Base-by-base conservation (phyloP, 2,888 invertebrate genomes). In the Caradrina clavipalpis region DNA sequence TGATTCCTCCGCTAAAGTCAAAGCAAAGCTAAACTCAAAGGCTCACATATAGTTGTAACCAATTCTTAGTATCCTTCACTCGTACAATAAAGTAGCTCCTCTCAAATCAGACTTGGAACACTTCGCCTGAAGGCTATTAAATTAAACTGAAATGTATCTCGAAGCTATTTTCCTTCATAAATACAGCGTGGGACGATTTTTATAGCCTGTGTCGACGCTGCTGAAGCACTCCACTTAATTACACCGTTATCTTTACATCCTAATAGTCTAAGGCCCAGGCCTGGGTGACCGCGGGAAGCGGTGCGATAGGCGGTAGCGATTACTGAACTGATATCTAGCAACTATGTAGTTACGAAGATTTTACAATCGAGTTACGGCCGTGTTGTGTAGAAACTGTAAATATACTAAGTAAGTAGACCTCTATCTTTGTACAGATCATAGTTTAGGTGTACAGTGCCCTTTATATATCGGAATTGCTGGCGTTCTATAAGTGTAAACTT, bases 151-250 rank as follows among this genome's bases (percentile, higher is more conserved):
- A 74, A 49, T 35, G n/a, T 26, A n/a, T 54, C 31, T 31, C 50
- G 10, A 19, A 68, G 50, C 26, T 21, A 26, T 21, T 39, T 47
- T 22, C 11, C 57, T 42, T 60, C 51, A 63, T 62, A 69, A 59
- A 56, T 69, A 63, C 5, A 57, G 50, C 42, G 51, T 53, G 31
- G 60, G 50, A 64, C 17, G 42, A 69, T 69, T 64, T 62, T 74
- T 69, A 76, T 51, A 55, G 69, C 17, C 51, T 39, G 31, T 39
- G 59, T 62, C 39, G 63, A 26, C 31, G 51, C 42, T 59, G 15
- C 17, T 47, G 22, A 21, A 50, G 45, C 71, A 76, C 77, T 74
- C 61, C 62, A 60, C 35, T 64, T 77, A 76, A 75, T 75, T 76
- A 64, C 42, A n/a, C n/a, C 35, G 59, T 70, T 60, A 77, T 60